Evolutionary conservation across 1,140 invertebrate species (phyloP), one percentile per base, ranked within the genome.

Genomic region (Brachionus paranguensis): DNA sequence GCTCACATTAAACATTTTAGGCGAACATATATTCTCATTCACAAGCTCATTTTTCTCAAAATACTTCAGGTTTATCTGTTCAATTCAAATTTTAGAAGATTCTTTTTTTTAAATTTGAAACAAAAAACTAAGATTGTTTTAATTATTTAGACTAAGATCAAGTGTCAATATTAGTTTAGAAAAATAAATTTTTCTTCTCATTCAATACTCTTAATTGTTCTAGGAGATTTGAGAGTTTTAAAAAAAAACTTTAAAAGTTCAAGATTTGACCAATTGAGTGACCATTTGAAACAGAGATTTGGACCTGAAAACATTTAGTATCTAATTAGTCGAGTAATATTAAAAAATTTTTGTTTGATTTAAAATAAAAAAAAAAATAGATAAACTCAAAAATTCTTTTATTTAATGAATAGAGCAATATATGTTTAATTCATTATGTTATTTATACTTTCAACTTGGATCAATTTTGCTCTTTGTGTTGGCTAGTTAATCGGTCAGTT

Each of bases 401-500:
- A 68, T 41, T 68, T 68, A 37, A 17, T 14, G 53, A 60, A 60
- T 60, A 60, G 53, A 60, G 20, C 17, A 20, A 60, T 60, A 24
- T 60, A 20, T 60, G 53, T 60, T 60, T 41, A 70, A 70, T 37
- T 70, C 37, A 37, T 70, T 50, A 27, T 76, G 20, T 76, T 37
- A 27, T 50, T 76, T 27, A 20, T 33, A 37, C 6, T 76, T 50
- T 76, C 45, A 76, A 20, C 45, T 74, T 17, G 41, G 53, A 60
- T 76, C 47, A 50, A 50, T 50, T 76, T 76, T 76, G 43, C 47
- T 47, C 41, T 47, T 76, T 37, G 41, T 76, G 20, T 24, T 24
- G 20, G 27, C 17, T 45, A 76, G 72, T 76, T 76, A 76, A 76
- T 76, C 72, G 72, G 43, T 50, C 72, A 76, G 72, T 76, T 76